Evolutionary conservation across 30 jellyfish, hydroid and myxozoan species (phyloP).

Genomic region (Haliclystus octoradiatus): DNA sequence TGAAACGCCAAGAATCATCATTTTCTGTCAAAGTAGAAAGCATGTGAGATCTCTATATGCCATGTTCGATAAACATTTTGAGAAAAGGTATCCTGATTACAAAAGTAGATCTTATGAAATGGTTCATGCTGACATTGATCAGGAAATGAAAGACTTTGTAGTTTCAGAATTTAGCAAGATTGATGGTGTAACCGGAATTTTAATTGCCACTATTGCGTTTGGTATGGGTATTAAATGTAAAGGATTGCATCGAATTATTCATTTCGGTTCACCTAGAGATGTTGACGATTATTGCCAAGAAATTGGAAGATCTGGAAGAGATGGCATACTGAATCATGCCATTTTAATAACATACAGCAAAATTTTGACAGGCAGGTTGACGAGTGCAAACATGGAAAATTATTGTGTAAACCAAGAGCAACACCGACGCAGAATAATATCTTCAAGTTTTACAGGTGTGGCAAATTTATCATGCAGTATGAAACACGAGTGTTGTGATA

Average conservation of each 20-base stretch:
- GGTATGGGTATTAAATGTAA: constrained; percentile 20
- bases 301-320: constrained; percentile 25
- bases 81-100: background rate
- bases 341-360: background rate
- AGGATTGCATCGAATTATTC: constrained; percentile 5
- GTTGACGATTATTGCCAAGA: too few relatives aligned
- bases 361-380: too few relatives aligned
- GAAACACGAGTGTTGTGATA: too few relatives aligned
- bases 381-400: too few relatives aligned
- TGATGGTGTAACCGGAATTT: too few relatives aligned
- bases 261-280: constrained; percentile 18
- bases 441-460: too few relatives aligned
- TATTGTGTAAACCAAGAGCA: too few relatives aligned
- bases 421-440: too few relatives aligned
- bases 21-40: constrained; percentile 3
- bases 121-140: constrained; percentile 6
- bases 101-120: constrained; percentile 2
- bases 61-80: constrained; percentile 8
- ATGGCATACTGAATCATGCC: constrained; percentile 14
- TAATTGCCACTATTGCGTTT: constrained; percentile 19
- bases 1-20: constrained; percentile 3
- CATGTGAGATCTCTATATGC: too few relatives aligned
- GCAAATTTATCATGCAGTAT: too few relatives aligned
- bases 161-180: too few relatives aligned
- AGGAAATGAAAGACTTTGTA: background rate